Conservation (phyloP, 2,113 vertebrate species). For the Sander lucioperca region DNA sequence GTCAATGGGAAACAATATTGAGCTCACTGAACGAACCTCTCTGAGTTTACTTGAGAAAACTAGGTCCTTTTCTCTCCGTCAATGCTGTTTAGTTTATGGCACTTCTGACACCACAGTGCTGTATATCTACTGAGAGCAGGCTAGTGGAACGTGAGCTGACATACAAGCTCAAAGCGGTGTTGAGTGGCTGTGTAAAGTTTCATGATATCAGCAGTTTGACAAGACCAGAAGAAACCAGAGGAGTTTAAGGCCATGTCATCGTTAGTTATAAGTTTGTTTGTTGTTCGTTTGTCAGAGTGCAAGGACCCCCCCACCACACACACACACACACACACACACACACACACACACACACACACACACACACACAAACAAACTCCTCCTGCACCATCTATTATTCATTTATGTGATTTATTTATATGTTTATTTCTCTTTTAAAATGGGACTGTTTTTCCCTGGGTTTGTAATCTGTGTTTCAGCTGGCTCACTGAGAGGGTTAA, state of each 20-base stretch:
- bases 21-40: background rate
- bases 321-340: no score
- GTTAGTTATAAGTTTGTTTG: conserved; percentile 35
- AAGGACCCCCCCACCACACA: background rate
- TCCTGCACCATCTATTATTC: conserved; percentile 68
- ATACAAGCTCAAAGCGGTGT: conserved; percentile 17
- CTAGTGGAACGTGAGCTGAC: conserved; percentile 38
- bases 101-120: conserved; percentile 29
- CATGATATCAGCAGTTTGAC: conserved; percentile 60
- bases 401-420: conserved; percentile 73
- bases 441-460: conserved; percentile 48
- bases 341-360: background rate
- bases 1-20: background rate
- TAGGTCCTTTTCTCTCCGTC: conserved; percentile 15
- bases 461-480: conserved; percentile 64
- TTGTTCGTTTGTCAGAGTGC: conserved; percentile 24
- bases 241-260: conserved; percentile 49
- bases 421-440: conserved; percentile 71
- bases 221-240: conserved; percentile 38
- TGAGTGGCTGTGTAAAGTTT: conserved; percentile 20
- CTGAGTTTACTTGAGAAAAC: conserved; percentile 17
- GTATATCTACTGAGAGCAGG: conserved; percentile 53
- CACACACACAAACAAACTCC: background rate
- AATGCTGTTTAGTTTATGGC: conserved; percentile 16
- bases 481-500: conserved; percentile 48